A percentile compares a stretch with the other conserved stretches of the same genome.
phyloP scores from a whole-genome alignment of 92 coral and sea anemone species.

The Palythoa heliodiscus region DNA sequence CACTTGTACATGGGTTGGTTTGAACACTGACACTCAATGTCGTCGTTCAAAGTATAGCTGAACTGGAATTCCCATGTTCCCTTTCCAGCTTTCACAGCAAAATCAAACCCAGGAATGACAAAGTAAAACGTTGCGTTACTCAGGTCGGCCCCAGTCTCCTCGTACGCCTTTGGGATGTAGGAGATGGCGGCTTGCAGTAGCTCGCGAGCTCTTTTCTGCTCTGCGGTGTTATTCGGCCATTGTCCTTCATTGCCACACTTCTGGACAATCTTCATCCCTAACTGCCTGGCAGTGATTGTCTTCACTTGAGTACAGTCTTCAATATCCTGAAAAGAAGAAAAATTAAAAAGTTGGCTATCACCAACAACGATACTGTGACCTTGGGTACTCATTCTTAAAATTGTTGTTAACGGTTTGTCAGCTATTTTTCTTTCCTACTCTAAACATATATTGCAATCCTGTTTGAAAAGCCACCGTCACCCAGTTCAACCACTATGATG shows the following conservation, averaged over 20 bases:
- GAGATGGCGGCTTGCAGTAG: slow-evolving; percentile 32
- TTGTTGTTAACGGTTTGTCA: neutral
- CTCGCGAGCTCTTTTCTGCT: slow-evolving; percentile 18
- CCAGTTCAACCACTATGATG: too few relatives aligned
- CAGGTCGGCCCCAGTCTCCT: slow-evolving; percentile 30
- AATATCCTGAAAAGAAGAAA: slow-evolving; percentile 8
- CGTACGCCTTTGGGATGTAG: slow-evolving; percentile 12
- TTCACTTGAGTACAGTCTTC: slow-evolving; percentile 25
- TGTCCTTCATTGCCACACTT: slow-evolving; percentile 33
- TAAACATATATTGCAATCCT: too few relatives aligned
- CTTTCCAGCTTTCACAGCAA: slow-evolving; percentile 24
- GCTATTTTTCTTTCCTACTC: too few relatives aligned
- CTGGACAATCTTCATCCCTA: neutral
- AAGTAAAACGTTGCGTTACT: slow-evolving; percentile 31
- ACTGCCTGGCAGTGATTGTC: slow-evolving; percentile 15
- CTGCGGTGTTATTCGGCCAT: slow-evolving; percentile 26
- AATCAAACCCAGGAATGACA: slow-evolving; percentile 23
- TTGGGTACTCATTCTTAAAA: neutral
- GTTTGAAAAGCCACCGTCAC: too few relatives aligned
- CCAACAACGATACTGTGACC: neutral
- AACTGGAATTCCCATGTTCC: slow-evolving; percentile 26
- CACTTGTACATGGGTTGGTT: slow-evolving; percentile 2
- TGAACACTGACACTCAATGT: slow-evolving; percentile 15
- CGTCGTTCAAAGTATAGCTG: neutral
- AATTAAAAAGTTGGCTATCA: neutral